Evolutionary conservation across 2,113 vertebrate genomes (phyloP), one percentile per base, ranked within the genome.

Genomic region (Sakesphorus luctuosus): DNA sequence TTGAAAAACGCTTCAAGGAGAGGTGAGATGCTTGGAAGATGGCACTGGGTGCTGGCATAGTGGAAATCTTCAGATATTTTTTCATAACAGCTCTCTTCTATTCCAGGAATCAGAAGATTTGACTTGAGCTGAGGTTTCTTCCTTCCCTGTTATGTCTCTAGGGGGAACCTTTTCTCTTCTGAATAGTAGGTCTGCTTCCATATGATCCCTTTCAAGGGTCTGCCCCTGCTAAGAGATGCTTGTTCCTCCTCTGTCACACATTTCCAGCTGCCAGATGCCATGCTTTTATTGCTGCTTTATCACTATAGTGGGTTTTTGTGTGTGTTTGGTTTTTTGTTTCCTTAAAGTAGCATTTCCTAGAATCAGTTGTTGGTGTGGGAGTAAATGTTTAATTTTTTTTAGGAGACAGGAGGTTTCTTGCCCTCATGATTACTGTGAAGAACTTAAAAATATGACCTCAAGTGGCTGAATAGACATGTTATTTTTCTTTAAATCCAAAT

Each of bases 121-220:
- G 31, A 90, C 20, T 43, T 74, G 43, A 90, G 53, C 18, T 76
- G n/a, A 10, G 31, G 8, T 0, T 17, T 66, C 79, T 75, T 16
- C 29, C n/a, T 95, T 91, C 66, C 25, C n/a, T 65, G 24, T 81
- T 84, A 61, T 7, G 40, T 92, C 85, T 91, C 86, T 84, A 94
- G 78, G 52, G 79, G 68, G 90, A 90, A 93, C 43, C 44, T 88
- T 86, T 65, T 93, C 58, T 85, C 91, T 84, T 89, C 68, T 85
- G 55, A 79, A 74, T 44, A 63, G 16, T 25, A 85, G 35, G 6
- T 77, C 28, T 87, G n/a, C 80, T 91, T 53, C 66, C 47, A 40
- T 25, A 38, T 38, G 33, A 84, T 68, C 61, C 36, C 15, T 92
- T 89, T 85, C 31, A 69, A 82, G 40, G 67, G 28, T 86, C 17